Evolutionary conservation across 2,888 invertebrate species (phyloP).

Genomic region (Parthenolecanium corni): DNA sequence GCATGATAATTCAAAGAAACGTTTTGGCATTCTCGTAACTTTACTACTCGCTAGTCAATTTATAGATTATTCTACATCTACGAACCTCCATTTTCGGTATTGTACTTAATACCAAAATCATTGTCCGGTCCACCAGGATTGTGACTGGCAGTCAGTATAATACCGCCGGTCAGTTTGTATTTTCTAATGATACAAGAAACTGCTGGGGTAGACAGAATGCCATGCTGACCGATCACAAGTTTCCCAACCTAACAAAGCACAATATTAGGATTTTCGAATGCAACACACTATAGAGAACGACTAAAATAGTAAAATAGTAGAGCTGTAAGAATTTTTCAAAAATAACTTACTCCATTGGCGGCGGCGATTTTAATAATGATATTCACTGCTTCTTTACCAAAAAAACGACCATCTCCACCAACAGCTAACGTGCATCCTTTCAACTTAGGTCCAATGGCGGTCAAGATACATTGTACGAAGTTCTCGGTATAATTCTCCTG

Average conservation of each 20-base stretch:
- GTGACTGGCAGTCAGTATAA: slow-evolving; percentile 95
- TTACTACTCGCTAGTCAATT: too few relatives aligned
- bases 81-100: slow-evolving; percentile 82
- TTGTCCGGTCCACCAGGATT: slow-evolving; percentile 96
- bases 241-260: slow-evolving; percentile 57
- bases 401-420: slow-evolving; percentile 94
- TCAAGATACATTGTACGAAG: slow-evolving; percentile 87
- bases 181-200: slow-evolving; percentile 89
- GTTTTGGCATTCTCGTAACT: too few relatives aligned
- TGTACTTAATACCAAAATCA: slow-evolving; percentile 99
- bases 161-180: slow-evolving; percentile 76
- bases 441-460: slow-evolving; percentile 54
- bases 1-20: too few relatives aligned
- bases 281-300: too few relatives aligned
- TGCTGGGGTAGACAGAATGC: slow-evolving; percentile 94
- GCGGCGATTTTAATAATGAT: slow-evolving; percentile 88
- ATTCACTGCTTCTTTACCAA: slow-evolving; percentile 73
- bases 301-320: too few relatives aligned
- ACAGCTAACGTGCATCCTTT: slow-evolving; percentile 75
- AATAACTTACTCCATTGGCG: slow-evolving; percentile 73
- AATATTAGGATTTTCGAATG: background rate
- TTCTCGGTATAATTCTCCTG: slow-evolving; percentile 91
- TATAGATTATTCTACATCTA: too few relatives aligned
- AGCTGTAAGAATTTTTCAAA: too few relatives aligned
- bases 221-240: slow-evolving; percentile 82